Base-by-base conservation (phyloP, 2,797 vertebrate genomes). In the Epinephelus awoara region DNA sequence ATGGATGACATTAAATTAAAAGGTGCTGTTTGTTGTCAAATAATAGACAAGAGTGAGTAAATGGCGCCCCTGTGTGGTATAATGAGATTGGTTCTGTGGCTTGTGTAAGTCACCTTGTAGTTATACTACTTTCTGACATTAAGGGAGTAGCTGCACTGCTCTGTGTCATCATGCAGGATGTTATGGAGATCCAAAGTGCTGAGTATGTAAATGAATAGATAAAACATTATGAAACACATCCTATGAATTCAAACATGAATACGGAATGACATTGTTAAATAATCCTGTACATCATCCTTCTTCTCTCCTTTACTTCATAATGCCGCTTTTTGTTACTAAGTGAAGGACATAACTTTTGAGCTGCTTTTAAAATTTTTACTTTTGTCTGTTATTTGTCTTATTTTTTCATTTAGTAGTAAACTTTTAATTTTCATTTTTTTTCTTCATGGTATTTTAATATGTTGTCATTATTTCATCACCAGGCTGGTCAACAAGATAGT, bases 21-120 rank as follows among this genome's bases (percentile, higher is more conserved):
- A 62, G 55, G 57, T 40, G 6, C 56, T 47, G 47, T 10, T 40
- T 27, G 15, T 8, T 18, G 25, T 49, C 3, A 19, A 3, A 25
- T 51, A 3, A 19, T 3, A 54, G 14, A 65, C 34, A 79, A 19
- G 15, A 68, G 21, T 65, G 66, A 49, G 76, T 68, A 29, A 80
- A 82, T 82, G 72, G 87, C 85, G 77, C 86, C 88, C 49, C 80
- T 15, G 14, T 80, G 90, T 88, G 90, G 87, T 34, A 1, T 10
- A 23, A 23, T 66, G 3, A 0, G 6, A 23, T 23, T 19, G 5
- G n/a, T 27, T 63, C 23, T 42, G 5, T 57, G 13, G 27, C 3
- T 62, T 47, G 38, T 29, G 38, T 8, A 12, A 12, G 8, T 63
- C 11, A 21, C 44, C 6, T 34, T 71, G 55, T 17, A 38, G 25